These are phyloP conservation scores for Luperina testacea DNA, from an alignment of 2,888 invertebrate species.

Conservation along the genomic window DNA sequence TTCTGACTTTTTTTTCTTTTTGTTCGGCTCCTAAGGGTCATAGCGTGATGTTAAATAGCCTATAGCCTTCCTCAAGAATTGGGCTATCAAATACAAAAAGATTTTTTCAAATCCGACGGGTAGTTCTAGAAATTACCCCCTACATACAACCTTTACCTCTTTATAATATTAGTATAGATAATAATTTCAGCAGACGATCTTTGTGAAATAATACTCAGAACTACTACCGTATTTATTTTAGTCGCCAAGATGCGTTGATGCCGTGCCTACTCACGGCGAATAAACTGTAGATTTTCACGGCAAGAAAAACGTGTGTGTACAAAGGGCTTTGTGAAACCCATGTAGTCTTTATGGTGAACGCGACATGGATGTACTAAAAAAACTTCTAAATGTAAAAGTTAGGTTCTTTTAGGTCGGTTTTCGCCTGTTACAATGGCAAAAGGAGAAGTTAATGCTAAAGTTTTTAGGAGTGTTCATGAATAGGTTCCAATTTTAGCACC, in stretches of 20 bases:
- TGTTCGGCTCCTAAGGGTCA: no score
- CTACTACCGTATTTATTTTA: background rate
- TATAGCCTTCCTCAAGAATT: no score
- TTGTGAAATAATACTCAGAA: background rate
- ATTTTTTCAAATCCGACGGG: no score
- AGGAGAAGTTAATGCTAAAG: constrained; percentile 27
- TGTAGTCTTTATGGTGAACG: constrained; percentile 12
- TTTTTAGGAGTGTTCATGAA: constrained; percentile 23
- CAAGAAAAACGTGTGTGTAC: background rate
- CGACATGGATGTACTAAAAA: constrained; percentile 32
- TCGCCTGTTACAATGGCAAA: constrained; percentile 11
- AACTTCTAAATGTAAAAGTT: constrained; percentile 29
- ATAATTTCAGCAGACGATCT: background rate
- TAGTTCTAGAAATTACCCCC: no score
- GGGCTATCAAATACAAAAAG: no score
- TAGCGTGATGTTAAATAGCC: no score
- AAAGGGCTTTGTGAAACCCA: background rate
- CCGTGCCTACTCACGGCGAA: no score
- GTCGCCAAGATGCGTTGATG: background rate
- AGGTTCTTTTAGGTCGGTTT: constrained; percentile 13
- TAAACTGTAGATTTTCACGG: no score
- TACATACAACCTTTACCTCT: no score
- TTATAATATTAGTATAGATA: no score
- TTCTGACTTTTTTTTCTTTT: no score
- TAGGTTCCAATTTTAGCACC: background rate